Conservation (phyloP, 2,888 invertebrate genomes). For the Nycteola revayana region DNA sequence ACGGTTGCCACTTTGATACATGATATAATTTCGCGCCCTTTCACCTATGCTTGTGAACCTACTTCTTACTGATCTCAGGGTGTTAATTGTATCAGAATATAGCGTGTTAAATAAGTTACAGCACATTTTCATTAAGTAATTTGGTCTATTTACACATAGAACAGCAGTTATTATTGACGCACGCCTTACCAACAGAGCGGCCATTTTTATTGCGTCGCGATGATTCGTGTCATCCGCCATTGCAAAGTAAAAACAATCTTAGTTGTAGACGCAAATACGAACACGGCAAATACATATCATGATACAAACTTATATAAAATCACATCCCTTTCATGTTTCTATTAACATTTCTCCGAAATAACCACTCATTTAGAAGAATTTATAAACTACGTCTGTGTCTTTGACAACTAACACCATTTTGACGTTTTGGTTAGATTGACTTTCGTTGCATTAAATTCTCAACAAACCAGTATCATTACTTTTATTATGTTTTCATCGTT, state of each 20-base stretch:
- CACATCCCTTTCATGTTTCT: constrained; percentile 57
- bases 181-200: constrained; percentile 80
- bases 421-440: constrained; percentile 63
- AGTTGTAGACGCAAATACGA: constrained; percentile 48
- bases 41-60: constrained; percentile 47
- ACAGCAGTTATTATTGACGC: constrained; percentile 66
- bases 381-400: constrained; percentile 70
- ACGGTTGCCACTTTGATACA: constrained; percentile 17
- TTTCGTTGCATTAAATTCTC: constrained; percentile 44
- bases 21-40: constrained; percentile 79
- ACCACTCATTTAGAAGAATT: constrained; percentile 65
- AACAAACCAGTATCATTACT: constrained; percentile 55
- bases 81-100: not conserved
- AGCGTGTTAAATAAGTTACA: constrained; percentile 10
- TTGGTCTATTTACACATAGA: constrained; percentile 38
- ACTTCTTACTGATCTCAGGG: not conserved
- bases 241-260: constrained; percentile 63
- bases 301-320: constrained; percentile 45
- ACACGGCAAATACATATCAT: constrained; percentile 51
- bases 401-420: constrained; percentile 80
- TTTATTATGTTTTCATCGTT: constrained; percentile 30
- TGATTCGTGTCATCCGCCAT: constrained; percentile 82
- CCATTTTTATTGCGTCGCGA: constrained; percentile 82
- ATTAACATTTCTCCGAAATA: constrained; percentile 53
- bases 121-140: constrained; percentile 15